These are phyloP conservation scores for Leucophenga varia DNA, from an alignment of 1,140 invertebrate genomes.

Conservation along the genomic window DNA sequence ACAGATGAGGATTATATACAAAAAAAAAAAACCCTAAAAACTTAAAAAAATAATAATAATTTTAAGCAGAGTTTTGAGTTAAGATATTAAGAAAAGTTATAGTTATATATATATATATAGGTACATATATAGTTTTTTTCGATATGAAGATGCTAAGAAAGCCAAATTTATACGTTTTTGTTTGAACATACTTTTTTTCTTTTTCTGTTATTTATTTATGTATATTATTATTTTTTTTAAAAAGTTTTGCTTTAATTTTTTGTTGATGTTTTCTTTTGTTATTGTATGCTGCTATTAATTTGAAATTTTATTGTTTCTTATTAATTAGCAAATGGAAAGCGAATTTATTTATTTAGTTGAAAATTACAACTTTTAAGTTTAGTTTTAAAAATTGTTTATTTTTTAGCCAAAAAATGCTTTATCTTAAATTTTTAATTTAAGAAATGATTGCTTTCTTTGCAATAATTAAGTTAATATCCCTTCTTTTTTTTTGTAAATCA, in stretches of 20 bases:
- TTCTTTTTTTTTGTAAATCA: no score
- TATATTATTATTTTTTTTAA: conserved; percentile 10
- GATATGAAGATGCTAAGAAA: no score
- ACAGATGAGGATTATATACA: no score
- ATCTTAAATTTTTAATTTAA: conserved; percentile 33
- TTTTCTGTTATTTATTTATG: conserved; percentile 32
- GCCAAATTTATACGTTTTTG: conserved; percentile 19
- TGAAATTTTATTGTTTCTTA: conserved; percentile 49
- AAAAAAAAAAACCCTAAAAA: no score
- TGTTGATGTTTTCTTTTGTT: conserved; percentile 18
- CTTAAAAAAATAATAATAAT: no score
- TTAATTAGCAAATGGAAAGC: conserved; percentile 36
- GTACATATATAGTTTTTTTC: no score
- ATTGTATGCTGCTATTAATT: conserved; percentile 41
- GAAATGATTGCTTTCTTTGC: conserved; percentile 25
- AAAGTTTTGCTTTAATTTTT: conserved; percentile 7
- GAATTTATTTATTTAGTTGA: conserved; percentile 23
- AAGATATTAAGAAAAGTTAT: no score
- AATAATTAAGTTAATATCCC: no score
- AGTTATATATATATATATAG: no score
- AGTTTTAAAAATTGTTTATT: conserved; percentile 49
- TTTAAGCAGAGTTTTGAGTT: no score
- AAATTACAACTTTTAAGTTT: conserved; percentile 48
- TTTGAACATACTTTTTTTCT: no score
- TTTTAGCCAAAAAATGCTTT: conserved; percentile 1